Evolutionary conservation across 2,113 vertebrate genomes (phyloP), one percentile per base, ranked within the genome.

Genomic region (Gnathonemus longibarbis): DNA sequence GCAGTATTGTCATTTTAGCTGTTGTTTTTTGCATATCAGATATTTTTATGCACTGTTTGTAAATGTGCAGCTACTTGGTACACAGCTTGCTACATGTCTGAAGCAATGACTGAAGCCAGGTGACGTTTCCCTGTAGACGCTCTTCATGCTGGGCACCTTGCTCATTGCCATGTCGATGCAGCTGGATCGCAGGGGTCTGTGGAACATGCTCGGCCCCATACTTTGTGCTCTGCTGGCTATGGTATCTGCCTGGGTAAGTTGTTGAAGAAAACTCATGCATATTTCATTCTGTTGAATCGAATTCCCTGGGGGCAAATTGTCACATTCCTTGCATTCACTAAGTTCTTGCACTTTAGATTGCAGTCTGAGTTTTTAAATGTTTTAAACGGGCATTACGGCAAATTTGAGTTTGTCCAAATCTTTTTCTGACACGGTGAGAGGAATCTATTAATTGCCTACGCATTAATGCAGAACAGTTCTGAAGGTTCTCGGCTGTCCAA

Each of bases 121-220:
- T 19, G 8, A 24, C 50, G 21, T 56, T 10, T 84, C 21, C 11
- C 19, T 85, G 48, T 88, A 99, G 98, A 94, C 97, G 87, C 95
- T 99, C 89, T 98, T 97, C 0, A 0, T 99, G 93, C 90, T 97
- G 50, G 98, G 98, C 42, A 95, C 96, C 1, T 95, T 99, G 56
- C 87, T 99, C 89, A 97, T 99, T 46, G 98, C 98, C 92, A 98
- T 99, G 98, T 98, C 97, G 10, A 95, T 99, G 96, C 97, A 99
- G 91, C 95, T 99, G 94, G 97, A 99, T 94, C 98, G 98, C 70
- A 96, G 96, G 89, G 98, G 97, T 4, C 94, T 98, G 90, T 99
- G 98, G 98, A 99, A 99, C 94, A 95, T 97, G 94, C 94, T 99
- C 94, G 98, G 97, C n/a, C 98, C 98, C 5, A 95, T 98, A 89